Evolutionary conservation across 2,888 invertebrate genomes (phyloP).

Genomic region (Listrodromus nycthemerus): DNA sequence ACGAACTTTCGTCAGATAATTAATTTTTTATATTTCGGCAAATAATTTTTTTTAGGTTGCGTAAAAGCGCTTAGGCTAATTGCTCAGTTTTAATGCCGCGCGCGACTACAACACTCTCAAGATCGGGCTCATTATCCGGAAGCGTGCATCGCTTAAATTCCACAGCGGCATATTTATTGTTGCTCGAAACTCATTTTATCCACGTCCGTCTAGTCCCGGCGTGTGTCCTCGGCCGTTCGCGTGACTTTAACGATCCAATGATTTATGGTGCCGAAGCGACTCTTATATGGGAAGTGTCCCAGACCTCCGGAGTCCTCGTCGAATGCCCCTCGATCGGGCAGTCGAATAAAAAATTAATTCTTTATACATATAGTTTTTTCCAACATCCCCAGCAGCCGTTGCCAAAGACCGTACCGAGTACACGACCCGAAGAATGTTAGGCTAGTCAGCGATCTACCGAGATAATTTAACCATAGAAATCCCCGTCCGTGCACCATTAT

Average conservation of each 20-base stretch:
- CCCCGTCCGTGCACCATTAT: constrained; percentile 22
- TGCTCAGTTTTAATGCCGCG: neutral
- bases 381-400: neutral
- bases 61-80: neutral
- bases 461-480: constrained; percentile 50
- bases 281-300: constrained; percentile 48
- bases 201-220: constrained; percentile 9
- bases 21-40: too few species aligned
- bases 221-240: constrained; percentile 47
- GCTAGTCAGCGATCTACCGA: neutral
- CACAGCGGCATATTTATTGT: constrained; percentile 22
- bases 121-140: neutral
- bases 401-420: neutral
- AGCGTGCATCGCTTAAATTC: neutral
- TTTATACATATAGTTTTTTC: constrained; percentile 6
- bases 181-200: constrained; percentile 26
- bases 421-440: neutral
- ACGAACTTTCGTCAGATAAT: too few species aligned
- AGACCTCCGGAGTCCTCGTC: constrained; percentile 34
- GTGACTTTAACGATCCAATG: constrained; percentile 64
- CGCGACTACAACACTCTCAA: neutral
- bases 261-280: constrained; percentile 53
- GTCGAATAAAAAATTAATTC: constrained; percentile 2
- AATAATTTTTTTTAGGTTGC: neutral
- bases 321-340: constrained; percentile 37